Evolutionary conservation across 2,888 invertebrate genomes (phyloP), one percentile per base, ranked within the genome.

Genomic region (Drosophila kuntzei): DNA sequence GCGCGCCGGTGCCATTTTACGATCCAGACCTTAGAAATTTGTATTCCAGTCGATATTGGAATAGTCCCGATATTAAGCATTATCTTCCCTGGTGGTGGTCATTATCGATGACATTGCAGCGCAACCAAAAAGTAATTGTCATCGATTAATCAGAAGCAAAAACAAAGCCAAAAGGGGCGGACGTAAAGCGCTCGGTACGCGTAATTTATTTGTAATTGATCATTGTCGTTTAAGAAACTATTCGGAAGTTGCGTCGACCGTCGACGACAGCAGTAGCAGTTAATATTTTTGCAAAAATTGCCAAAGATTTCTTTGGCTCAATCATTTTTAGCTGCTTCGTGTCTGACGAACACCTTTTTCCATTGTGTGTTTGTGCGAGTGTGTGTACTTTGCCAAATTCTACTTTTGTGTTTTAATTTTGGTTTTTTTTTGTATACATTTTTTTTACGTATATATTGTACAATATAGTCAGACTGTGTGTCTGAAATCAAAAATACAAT

Each of bases 91-190:
- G 72, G 29, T 72, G 72, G 29, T 16, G 25, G 12, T 5, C 16
- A 18, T 25, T 59, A 67, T 77, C 74, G 78, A 62, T 75, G 78
- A 62, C 77, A 59, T 14, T 36, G 41, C 14, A 34, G 20, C 27
- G 51, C 32, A 27, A 47, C 25, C 14, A 6, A 59, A 55, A 43
- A 55, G 70, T 46, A 62, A 54, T 62, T 59, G 67, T 72, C 73
- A 75, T 77, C 74, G 74, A 76, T 55, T 72, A 71, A 44, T 53
- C 78, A 75, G 73, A 77, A 75, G 57, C 57, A 75, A 72, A 75
- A 77, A 75, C 75, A 77, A 72, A 75, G 78, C 78, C 75, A 75
- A 77, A 73, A 77, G 68, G 78, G 78, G 78, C 78, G 75, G 73
- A 77, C 73, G 75, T 62, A 37, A 63, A 77, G 59, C 74, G 78